phyloP scores from a whole-genome alignment of 1,140 invertebrate genomes.

The Calycopis cecrops region DNA sequence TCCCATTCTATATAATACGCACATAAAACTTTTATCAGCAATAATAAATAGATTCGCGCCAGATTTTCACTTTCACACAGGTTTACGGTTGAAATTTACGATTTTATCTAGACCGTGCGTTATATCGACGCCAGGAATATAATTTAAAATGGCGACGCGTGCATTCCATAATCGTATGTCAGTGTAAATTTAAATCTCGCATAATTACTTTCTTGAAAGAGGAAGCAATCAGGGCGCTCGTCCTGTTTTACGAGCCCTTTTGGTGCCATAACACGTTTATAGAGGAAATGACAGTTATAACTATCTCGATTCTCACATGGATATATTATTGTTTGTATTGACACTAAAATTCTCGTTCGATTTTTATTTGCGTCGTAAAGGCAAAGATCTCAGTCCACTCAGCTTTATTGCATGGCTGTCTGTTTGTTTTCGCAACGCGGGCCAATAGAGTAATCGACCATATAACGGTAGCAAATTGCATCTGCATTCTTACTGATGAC shows the following conservation, averaged over 20 bases:
- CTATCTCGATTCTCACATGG: constrained; percentile 14
- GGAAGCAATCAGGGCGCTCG: constrained; percentile 37
- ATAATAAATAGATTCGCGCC: too few species aligned
- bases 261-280: constrained; percentile 49
- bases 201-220: constrained; percentile 48
- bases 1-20: background rate
- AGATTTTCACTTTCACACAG: background rate
- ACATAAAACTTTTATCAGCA: background rate
- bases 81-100: constrained; percentile 3
- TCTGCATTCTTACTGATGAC: too few species aligned
- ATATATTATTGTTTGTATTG: constrained; percentile 4
- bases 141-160: constrained; percentile 38
- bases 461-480: too few species aligned
- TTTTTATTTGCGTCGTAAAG: too few species aligned
- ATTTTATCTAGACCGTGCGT: constrained; percentile 2
- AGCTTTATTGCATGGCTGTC: too few species aligned
- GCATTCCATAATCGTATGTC: constrained; percentile 47
- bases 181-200: constrained; percentile 54
- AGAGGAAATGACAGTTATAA: constrained; percentile 40
- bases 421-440: too few species aligned
- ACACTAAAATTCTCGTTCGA: background rate
- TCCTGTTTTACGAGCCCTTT: constrained; percentile 50
- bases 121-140: constrained; percentile 25
- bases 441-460: too few species aligned
- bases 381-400: too few species aligned